phyloP scores from a whole-genome alignment of 2,888 invertebrate species.

The Nysson spinosus region DNA sequence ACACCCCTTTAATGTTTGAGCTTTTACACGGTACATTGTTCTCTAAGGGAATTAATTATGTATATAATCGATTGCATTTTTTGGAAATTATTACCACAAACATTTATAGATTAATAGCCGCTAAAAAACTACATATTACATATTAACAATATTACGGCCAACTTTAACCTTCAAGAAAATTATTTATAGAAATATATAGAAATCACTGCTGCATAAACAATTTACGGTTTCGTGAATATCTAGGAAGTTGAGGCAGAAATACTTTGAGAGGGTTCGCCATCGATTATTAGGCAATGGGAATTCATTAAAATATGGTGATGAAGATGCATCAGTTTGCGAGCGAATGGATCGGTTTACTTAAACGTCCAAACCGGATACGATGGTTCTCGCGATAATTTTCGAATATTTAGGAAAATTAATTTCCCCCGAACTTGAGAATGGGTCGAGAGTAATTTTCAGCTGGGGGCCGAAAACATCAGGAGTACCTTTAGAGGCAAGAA shows the following conservation, averaged over 20 bases:
- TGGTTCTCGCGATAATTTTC: slow-evolving; percentile 31
- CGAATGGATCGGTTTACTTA: slow-evolving; percentile 11
- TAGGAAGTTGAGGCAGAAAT: no score
- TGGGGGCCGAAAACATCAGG: not conserved
- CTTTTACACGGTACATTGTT: not conserved
- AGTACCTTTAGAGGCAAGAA: slow-evolving; percentile 16
- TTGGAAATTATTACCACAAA: no score
- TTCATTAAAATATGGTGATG: slow-evolving; percentile 23
- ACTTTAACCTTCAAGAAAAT: no score
- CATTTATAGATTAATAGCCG: no score
- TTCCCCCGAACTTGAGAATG: slow-evolving; percentile 15
- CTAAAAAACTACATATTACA: no score
- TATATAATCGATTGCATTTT: no score
- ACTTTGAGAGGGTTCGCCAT: no score
- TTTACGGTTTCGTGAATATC: no score
- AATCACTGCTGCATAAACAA: no score
- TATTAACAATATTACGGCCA: no score
- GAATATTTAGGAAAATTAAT: slow-evolving; percentile 45
- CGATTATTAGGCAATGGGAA: slow-evolving; percentile 24
- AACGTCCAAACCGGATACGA: not conserved
- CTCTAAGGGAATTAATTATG: no score
- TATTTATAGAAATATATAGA: no score
- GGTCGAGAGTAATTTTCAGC: not conserved
- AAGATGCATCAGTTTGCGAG: slow-evolving; percentile 5
- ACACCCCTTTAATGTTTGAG: not conserved